These are phyloP conservation scores for Chelmon rostratus DNA, from an alignment of 2,797 vertebrate genomes.

Conservation along the genomic window DNA sequence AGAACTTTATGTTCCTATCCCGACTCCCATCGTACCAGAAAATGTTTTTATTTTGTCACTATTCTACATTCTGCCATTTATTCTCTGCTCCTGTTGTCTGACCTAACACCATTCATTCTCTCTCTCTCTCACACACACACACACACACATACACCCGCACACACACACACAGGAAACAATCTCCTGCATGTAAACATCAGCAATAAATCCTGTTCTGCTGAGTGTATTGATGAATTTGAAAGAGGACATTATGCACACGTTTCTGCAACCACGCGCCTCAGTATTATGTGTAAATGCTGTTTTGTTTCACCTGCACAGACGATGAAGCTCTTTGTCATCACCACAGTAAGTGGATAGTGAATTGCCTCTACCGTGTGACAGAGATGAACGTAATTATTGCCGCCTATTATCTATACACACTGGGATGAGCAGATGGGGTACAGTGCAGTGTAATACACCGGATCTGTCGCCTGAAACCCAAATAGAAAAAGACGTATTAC, in stretches of 20 bases:
- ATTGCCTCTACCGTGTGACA: conserved; percentile 52
- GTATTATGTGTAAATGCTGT: conserved; percentile 29
- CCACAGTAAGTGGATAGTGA: conserved; percentile 44
- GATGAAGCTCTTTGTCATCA: conserved; percentile 31
- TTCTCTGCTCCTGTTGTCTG: conserved; percentile 4
- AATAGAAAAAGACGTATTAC: conserved; percentile 41
- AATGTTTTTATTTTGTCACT: conserved; percentile 23
- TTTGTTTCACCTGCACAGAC: conserved; percentile 32
- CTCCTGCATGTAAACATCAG: conserved; percentile 10
- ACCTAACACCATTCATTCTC: conserved; percentile 16
- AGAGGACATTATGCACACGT: background rate
- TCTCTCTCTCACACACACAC: conserved; percentile 2
- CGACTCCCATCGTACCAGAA: background rate
- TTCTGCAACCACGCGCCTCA: conserved; percentile 20
- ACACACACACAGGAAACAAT: background rate
- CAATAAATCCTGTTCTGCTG: conserved; percentile 9
- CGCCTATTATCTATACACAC: conserved; percentile 56
- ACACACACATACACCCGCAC: background rate
- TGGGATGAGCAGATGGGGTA: conserved; percentile 19
- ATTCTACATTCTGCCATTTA: conserved; percentile 19
- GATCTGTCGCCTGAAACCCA: conserved; percentile 52
- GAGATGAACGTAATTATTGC: conserved; percentile 66
- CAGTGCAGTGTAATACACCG: conserved; percentile 23
- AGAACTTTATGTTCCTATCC: conserved; percentile 7
- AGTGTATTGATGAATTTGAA: conserved; percentile 27